These are phyloP conservation scores for Ancistrus triradiatus DNA, from an alignment of 2,113 vertebrate genomes.

Conservation along the genomic window DNA sequence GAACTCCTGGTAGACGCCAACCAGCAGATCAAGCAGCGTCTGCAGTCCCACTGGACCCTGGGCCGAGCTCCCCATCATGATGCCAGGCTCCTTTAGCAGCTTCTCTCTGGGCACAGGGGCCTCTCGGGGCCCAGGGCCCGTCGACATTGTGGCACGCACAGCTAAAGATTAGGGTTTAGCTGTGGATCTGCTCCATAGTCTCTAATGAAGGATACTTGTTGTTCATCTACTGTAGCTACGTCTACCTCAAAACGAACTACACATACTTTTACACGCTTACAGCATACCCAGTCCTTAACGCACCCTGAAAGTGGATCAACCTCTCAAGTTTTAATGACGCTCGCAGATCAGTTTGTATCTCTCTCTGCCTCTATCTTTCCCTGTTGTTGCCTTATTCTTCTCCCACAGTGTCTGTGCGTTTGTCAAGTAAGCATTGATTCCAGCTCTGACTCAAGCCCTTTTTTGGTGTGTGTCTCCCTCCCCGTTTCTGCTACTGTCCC, in stretches of 20 bases:
- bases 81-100: constrained; percentile 37
- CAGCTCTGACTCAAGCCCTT: constrained; percentile 58
- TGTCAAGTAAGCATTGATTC: constrained; percentile 52
- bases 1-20: constrained; percentile 81
- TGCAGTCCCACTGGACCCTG: constrained; percentile 70
- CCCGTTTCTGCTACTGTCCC: constrained; percentile 51
- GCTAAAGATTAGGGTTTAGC: constrained; percentile 31
- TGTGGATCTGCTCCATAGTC: constrained; percentile 24
- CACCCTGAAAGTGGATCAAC: constrained; percentile 1
- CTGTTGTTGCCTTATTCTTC: constrained; percentile 31
- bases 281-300: background rate
- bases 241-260: background rate
- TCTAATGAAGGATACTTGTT: background rate
- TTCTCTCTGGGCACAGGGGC: constrained; percentile 18
- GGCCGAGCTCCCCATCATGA: constrained; percentile 47
- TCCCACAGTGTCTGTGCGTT: constrained; percentile 43
- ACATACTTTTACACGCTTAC: constrained; percentile 11
- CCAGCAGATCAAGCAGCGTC: constrained; percentile 78
- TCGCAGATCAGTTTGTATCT: constrained; percentile 1
- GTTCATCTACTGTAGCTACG: background rate
- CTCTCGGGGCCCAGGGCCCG: constrained; percentile 41
- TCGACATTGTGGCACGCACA: constrained; percentile 51
- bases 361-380: background rate
- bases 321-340: constrained; percentile 10
- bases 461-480: constrained; percentile 63